phyloP scores from a whole-genome alignment of 2,888 invertebrate genomes.

The Drosophila ochracea region DNA sequence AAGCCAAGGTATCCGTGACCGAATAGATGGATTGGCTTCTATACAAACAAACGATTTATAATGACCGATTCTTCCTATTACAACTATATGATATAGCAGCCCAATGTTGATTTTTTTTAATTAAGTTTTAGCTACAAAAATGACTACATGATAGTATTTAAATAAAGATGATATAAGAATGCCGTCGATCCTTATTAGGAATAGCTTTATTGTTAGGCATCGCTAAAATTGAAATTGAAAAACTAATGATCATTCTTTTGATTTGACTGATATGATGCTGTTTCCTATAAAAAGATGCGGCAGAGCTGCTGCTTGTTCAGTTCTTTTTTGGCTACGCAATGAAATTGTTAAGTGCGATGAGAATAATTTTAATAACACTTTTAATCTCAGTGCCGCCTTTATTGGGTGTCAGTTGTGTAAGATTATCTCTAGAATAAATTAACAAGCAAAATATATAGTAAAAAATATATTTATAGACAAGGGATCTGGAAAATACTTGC shows the following conservation, averaged over 20 bases:
- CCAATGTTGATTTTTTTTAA: not conserved
- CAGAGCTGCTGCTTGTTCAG: not conserved
- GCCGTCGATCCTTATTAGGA: not conserved
- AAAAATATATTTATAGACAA: not conserved
- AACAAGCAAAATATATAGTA: not conserved
- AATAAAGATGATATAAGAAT: not conserved
- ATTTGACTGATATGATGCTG: not conserved
- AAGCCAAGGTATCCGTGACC: too few species aligned
- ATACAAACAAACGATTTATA: not conserved
- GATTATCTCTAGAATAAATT: not conserved
- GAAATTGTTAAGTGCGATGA: not conserved
- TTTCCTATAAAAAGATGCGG: not conserved
- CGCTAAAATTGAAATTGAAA: not conserved
- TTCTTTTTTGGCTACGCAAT: not conserved
- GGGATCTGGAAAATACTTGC: not conserved
- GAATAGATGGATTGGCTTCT: too few species aligned
- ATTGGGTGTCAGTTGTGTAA: not conserved
- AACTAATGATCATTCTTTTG: not conserved
- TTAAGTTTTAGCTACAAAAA: not conserved
- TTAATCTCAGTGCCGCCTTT: not conserved
- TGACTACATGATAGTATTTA: not conserved
- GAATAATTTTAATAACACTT: not conserved
- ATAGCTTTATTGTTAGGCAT: not conserved
- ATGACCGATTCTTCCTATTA: not conserved
- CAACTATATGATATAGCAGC: not conserved